Evolutionary conservation across 1,140 invertebrate genomes (phyloP), one percentile per base, ranked within the genome.

Genomic region (Acromyrmex charruanus): DNA sequence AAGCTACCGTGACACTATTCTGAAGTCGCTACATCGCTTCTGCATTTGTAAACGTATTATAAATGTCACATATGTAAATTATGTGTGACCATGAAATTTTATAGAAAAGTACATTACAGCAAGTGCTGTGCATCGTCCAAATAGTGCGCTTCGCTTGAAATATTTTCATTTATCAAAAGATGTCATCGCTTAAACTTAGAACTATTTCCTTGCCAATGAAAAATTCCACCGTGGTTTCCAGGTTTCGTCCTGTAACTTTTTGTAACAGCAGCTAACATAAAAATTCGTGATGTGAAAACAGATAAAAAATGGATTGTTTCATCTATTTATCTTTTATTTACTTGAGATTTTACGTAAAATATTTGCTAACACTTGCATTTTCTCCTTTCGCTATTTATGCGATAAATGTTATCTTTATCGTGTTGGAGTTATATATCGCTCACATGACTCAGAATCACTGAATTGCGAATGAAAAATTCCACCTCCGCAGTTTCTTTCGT

Each of bases 1-100:
- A 84, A 82, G 39, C 53, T 16, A 28, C 28, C 55, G 69, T 63
- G 80, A 84, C 80, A 84, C 55, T 84, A 49, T 84, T 84, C 39
- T 84, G 14, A 59, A 71, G 66, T 74, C 35, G 35, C 39, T 21
- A 74, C 25, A 14, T 74, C 68, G 35, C 65, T 82, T 51, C 31
- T 74, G 39, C 80, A 59, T 59, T 72, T 39, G 35, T 55, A 74
- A 71, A 81, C 31, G 5, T 21, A 28, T 28, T 28, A 28, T 28
- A 66, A 79, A 77, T 53, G 61, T 80, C 35, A 58, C 44, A 4
- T 21, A 25, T 18, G 44, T 51, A 12, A 12, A 71, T 12, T 25
- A 39, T 4, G 39, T 9, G 31, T 16, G 31, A 58, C 16, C 28
- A 69, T 25, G 21, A 81, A 58, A 44, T 69, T 55, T 55, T 16